phyloP scores from a whole-genome alignment of 2,888 invertebrate species.

The Trichacis sp. region DNA sequence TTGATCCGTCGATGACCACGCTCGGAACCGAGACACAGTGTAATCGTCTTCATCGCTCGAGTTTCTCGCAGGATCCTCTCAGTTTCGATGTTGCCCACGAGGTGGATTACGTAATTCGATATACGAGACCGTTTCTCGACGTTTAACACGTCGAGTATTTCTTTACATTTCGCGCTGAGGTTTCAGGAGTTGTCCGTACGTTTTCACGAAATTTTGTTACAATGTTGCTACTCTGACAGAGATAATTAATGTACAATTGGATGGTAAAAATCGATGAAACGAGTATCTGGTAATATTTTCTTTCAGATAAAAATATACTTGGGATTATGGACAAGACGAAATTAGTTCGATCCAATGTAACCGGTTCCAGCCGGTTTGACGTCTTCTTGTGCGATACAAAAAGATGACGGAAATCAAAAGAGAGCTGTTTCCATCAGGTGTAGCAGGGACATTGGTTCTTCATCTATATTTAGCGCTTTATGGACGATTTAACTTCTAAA shows the following conservation, averaged over 20 bases:
- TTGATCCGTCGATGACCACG: slow-evolving; percentile 61
- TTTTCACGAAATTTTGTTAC: too few relatives aligned
- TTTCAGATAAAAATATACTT: neutral
- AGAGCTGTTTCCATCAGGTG: slow-evolving; percentile 4
- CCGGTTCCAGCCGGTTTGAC: slow-evolving; percentile 9
- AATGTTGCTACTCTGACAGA: too few relatives aligned
- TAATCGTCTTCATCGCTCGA: slow-evolving; percentile 6
- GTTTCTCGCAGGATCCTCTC: neutral
- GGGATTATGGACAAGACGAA: neutral
- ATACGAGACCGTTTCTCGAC: too few relatives aligned
- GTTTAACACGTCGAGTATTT: too few relatives aligned
- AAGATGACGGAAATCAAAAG: slow-evolving; percentile 6
- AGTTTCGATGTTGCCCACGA: neutral
- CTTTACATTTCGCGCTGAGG: too few relatives aligned
- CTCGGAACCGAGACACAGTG: neutral
- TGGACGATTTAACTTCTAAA: too few relatives aligned
- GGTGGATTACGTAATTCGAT: neutral
- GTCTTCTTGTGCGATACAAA: slow-evolving; percentile 8
- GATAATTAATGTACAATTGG: too few relatives aligned
- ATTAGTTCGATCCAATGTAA: slow-evolving; percentile 10
- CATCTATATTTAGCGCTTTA: slow-evolving; percentile 5
- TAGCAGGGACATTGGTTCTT: neutral
- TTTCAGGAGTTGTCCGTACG: too few relatives aligned
- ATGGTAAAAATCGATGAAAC: too few relatives aligned
- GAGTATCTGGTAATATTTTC: too few relatives aligned